Base-by-base conservation (phyloP, 2,888 invertebrate species). In the Caenorhabditis doughertyi region DNA sequence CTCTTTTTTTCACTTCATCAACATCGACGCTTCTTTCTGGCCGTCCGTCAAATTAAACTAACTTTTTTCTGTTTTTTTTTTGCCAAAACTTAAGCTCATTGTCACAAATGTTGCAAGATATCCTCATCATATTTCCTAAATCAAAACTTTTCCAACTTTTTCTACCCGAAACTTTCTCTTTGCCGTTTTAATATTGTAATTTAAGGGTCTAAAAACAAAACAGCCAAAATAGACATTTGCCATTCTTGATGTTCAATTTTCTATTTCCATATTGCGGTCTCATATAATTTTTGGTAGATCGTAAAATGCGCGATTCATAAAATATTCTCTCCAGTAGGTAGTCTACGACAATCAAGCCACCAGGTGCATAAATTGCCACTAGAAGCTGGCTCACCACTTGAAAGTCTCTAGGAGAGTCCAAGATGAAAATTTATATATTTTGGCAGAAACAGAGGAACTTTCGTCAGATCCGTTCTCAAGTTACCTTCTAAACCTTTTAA, bases 361-460 rank as follows among this genome's bases (percentile, higher is more conserved):
- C 73, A 73, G 73, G 73, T 73, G 73, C 42, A 73, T 73, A 73
- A 73, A 73, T 73, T 62, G 64, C 73, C 55, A 64, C 73, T 58
- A 47, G 47, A 58, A 49, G 64, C 49, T 65, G 13, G 29, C 0
- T n/a, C 8, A 35, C 65, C 71, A 58, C 71, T 64, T 62, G 62
- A 62, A 60, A 62, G 23, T 51, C 49, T 47, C 70, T 47, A 49
- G 62, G 47, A 56, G 56, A 51, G 35, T 18, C 23, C 56, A 39
- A 32, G 23, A 51, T n/a, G 27, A 32, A 64, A 51, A 64, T 73
- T 53, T 44, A 73, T 73, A 53, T 73, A 64, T 73, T 73, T 72
- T 73, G 29, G 21, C 16, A 11, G 39, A 39, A 29, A 65, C n/a
- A 44, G 5, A 39, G 53, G 44, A 70, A 47, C 56, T 29, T 32